Evolutionary conservation across 2,797 vertebrate genomes (phyloP), one percentile per base, ranked within the genome.

Genomic region (Argentina silus): DNA sequence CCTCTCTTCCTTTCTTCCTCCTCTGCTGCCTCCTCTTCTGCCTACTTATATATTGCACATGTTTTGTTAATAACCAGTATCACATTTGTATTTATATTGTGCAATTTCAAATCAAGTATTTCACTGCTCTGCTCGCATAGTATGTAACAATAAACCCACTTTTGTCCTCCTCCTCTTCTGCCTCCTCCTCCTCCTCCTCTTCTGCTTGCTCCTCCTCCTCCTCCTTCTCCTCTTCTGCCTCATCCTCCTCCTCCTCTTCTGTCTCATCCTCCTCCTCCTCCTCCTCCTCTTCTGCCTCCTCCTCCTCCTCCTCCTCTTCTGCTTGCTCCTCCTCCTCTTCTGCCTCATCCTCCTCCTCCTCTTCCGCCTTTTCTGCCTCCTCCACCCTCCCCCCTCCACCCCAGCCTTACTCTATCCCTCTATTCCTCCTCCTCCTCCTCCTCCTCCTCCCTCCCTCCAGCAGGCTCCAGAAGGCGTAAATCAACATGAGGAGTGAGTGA

Each of bases 221-320:
- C n/a, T n/a, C n/a, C n/a, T n/a, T n/a, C n/a, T n/a, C n/a, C n/a
- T n/a, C n/a, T n/a, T n/a, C n/a, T n/a, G n/a, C n/a, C n/a, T n/a
- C n/a, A n/a, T n/a, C n/a, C n/a, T n/a, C n/a, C n/a, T n/a, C n/a
- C 64, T 61, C 67, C 48, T 67, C 53, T 47, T 7, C 23, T 21
- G 55, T 42, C 63, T 47, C 59, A 60, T 61, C 10, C 55, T 8
- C 44, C 5, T 3, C n/a, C 36, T 10, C 17, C 15, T 2, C 12
- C 43, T 2, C 42, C 5, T 17, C 23, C 48, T 36, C 66, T 23
- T 19, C 44, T n/a, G n/a, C n/a, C n/a, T n/a, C 27, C 27, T 36
- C 27, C 27, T 36, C 27, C 27, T 36, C 27, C 27, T 36, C 27
- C 27, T 36, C 27, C 4, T 36, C 27, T 36, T 36, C 27, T 36